A percentile compares a stretch with the other conserved stretches of the same genome.
Conservation (phyloP, 1,140 invertebrate genomes). For the Drosophila pectinifera region DNA sequence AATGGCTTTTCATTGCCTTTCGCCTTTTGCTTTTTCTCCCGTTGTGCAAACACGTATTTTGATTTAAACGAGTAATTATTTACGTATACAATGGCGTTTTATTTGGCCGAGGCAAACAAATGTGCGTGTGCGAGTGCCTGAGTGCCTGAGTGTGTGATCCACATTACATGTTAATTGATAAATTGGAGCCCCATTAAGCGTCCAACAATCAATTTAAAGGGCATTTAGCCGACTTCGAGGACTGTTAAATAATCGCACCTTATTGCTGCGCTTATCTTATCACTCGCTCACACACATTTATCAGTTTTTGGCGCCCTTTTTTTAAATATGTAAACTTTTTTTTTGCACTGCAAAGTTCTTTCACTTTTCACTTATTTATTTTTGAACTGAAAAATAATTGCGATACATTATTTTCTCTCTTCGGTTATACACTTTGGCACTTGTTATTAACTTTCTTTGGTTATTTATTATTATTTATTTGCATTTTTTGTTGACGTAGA, state of each 20-base stretch:
- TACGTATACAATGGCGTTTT: slow-evolving; percentile 20
- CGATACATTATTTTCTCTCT: slow-evolving; percentile 19
- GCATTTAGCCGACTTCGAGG: neutral
- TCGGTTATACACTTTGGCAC: slow-evolving; percentile 32
- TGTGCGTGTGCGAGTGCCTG: slow-evolving; percentile 3
- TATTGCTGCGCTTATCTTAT: slow-evolving; percentile 23
- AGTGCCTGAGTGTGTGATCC: slow-evolving; percentile 16
- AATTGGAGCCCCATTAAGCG: slow-evolving; percentile 15
- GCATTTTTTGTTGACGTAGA: slow-evolving; percentile 14
- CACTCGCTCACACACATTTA: slow-evolving; percentile 10
- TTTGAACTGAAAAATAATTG: slow-evolving; percentile 35
- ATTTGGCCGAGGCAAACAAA: slow-evolving; percentile 33
- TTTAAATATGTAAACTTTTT: slow-evolving; percentile 2
- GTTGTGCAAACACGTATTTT: slow-evolving; percentile 48
- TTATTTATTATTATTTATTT: slow-evolving; percentile 31
- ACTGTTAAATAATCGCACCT: slow-evolving; percentile 8
- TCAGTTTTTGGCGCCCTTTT: slow-evolving; percentile 32
- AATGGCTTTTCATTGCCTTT: slow-evolving; percentile 15
- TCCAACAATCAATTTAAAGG: slow-evolving; percentile 23
- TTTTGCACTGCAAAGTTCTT: slow-evolving; percentile 22
- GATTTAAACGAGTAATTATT: slow-evolving; percentile 39
- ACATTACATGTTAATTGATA: slow-evolving; percentile 36
- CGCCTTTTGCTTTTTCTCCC: slow-evolving; percentile 18
- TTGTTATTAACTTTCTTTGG: slow-evolving; percentile 5
- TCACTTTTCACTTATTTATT: slow-evolving; percentile 28